Conservation (phyloP, 2,797 vertebrate genomes). For the Neosilurus mollespiculum region DNA sequence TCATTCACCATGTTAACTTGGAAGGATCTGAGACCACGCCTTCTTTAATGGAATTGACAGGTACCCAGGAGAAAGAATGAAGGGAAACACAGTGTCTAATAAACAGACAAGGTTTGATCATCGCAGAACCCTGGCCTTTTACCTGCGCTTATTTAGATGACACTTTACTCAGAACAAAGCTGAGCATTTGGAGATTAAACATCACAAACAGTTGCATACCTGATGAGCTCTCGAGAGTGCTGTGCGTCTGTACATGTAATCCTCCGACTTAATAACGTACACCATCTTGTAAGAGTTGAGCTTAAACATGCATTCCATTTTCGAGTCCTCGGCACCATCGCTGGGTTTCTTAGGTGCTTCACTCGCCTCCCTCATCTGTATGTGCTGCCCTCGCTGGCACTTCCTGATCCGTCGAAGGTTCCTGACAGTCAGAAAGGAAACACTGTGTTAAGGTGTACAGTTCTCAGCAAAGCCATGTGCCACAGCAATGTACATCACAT, state of each 20-base stretch:
- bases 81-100: not conserved
- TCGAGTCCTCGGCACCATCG: slow-evolving; percentile 81
- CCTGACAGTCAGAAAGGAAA: slow-evolving; percentile 68
- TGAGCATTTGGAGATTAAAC: not conserved
- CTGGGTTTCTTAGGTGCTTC: slow-evolving; percentile 80
- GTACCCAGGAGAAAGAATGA: not conserved
- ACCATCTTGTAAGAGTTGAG: slow-evolving; percentile 99
- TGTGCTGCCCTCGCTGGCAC: slow-evolving; percentile 91
- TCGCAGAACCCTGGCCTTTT: not conserved
- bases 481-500: slow-evolving; percentile 37
- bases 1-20: not conserved
- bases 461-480: not conserved
- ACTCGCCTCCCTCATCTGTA: slow-evolving; percentile 86
- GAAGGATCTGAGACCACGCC: not conserved
- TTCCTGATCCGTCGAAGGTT: slow-evolving; percentile 92
- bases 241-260: slow-evolving; percentile 98
- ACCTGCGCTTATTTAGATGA: no score
- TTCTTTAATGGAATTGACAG: not conserved
- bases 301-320: slow-evolving; percentile 97
- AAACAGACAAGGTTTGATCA: not conserved
- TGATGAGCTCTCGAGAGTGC: slow-evolving; percentile 93
- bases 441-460: slow-evolving; percentile 6
- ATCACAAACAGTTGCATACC: slow-evolving; percentile 68
- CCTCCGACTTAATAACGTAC: slow-evolving; percentile 97
- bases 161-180: not conserved